Conservation (phyloP, 2,113 vertebrate genomes). For the Hylia prasina region DNA sequence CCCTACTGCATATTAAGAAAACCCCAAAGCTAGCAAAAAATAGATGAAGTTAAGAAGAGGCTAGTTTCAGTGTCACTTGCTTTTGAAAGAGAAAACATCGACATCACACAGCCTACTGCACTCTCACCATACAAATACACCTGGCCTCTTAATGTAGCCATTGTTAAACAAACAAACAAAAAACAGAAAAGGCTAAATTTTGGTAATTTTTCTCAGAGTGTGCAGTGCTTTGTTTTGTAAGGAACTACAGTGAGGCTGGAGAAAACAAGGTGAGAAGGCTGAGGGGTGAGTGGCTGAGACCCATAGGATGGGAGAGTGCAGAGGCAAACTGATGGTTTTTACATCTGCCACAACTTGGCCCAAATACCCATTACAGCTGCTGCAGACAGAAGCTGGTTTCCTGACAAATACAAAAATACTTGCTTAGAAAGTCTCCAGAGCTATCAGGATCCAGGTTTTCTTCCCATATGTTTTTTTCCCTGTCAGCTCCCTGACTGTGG, state of each 20-base stretch:
- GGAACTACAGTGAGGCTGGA: not conserved
- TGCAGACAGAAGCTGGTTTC: not conserved
- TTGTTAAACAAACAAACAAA: not conserved
- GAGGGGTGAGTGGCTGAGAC: not conserved
- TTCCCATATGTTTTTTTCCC: not conserved
- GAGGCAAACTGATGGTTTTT: not conserved
- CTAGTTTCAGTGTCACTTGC: slow-evolving; percentile 3
- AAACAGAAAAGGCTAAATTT: not conserved
- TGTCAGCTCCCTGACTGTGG: not conserved
- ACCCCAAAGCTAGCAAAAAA: not conserved
- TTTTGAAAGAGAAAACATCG: not conserved
- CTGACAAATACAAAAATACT: not conserved
- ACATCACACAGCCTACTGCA: not conserved
- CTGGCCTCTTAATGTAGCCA: not conserved
- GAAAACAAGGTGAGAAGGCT: not conserved
- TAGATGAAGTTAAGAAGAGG: slow-evolving; percentile 11
- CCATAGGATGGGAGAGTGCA: not conserved
- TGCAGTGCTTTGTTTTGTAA: not conserved
- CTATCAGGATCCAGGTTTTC: not conserved
- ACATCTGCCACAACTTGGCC: not conserved
- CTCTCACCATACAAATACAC: not conserved
- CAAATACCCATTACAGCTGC: not conserved
- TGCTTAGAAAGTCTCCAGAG: not conserved
- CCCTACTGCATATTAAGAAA: not conserved
- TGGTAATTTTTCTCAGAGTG: not conserved